Base-by-base conservation (phyloP, 2,888 invertebrate species). In the Teleiodes luculella region DNA sequence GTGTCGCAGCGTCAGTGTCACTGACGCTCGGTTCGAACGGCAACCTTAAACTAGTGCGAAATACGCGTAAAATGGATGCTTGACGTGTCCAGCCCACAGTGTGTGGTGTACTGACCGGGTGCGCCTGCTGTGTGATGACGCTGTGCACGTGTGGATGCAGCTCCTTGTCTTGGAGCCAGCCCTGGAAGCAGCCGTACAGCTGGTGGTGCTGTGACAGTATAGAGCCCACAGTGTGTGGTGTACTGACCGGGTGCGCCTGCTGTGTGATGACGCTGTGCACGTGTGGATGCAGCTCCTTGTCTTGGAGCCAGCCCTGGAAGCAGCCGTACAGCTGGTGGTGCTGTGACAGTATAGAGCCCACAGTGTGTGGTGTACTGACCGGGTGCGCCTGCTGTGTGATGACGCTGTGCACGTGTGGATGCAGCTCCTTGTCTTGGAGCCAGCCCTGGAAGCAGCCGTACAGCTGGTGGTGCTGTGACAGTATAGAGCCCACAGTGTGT, bases 351-450 rank as follows among this genome's bases (percentile, higher is more conserved):
- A n/a, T n/a, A n/a, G n/a, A n/a, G n/a, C n/a, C n/a, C n/a, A n/a
- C n/a, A n/a, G n/a, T n/a, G n/a, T n/a, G n/a, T n/a, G n/a, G n/a
- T n/a, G n/a, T n/a, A n/a, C n/a, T n/a, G n/a, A n/a, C n/a, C n/a
- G n/a, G n/a, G n/a, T n/a, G n/a, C n/a, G n/a, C n/a, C n/a, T 91
- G 91, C 16, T 86, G 83, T 33, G 79, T 80, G 30, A 91, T 80
- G 63, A 93, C 93, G 55, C 92, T 86, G 5, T 83, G 80, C 55
- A 91, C 88, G 50, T 90, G 85, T 51, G 92, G 90, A 45, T 80
- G 66, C 14, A 84, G 67, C 13, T 61, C 59, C 13, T 63, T 63
- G 20, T 69, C 60, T 11, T 64, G 67, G 59, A 78, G 33, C 77
- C 31, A 86, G 8, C 47, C 33, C 33, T 33, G 47, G 31, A 47